Conservation (phyloP, 2,113 vertebrate species). For the Poeciliopsis occidentalis region DNA sequence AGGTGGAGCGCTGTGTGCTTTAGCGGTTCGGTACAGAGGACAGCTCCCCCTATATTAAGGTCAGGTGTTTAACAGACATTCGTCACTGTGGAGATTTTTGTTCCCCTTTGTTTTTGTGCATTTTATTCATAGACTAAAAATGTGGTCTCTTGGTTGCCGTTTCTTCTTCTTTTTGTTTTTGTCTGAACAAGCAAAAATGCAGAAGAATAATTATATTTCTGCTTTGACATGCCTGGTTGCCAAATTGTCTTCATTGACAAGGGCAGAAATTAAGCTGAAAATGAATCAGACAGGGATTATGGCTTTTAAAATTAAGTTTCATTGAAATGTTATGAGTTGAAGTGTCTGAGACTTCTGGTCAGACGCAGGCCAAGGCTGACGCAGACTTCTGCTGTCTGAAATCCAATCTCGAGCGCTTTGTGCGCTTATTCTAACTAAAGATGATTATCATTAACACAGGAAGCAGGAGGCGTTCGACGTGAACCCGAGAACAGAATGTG, state of each 20-base stretch:
- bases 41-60: constrained; percentile 63
- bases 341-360: neutral
- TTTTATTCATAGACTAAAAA: neutral
- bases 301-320: neutral
- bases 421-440: too few relatives aligned
- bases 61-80: constrained; percentile 62
- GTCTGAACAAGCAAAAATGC: neutral
- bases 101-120: constrained; percentile 5
- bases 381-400: neutral
- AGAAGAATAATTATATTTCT: neutral
- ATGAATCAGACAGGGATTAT: neutral
- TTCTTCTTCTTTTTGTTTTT: neutral
- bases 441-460: too few relatives aligned
- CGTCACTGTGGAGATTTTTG: constrained; percentile 34
- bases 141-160: neutral
- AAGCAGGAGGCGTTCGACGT: too few relatives aligned
- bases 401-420: neutral
- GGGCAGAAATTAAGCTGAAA: neutral
- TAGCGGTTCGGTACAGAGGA: constrained; percentile 61
- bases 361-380: neutral
- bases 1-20: constrained; percentile 48
- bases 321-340: too few relatives aligned
- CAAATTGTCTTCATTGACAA: neutral
- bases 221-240: neutral
- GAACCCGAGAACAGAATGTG: too few relatives aligned